Base-by-base conservation (phyloP, 2,113 vertebrate species). In the Pseudorasbora parva region DNA sequence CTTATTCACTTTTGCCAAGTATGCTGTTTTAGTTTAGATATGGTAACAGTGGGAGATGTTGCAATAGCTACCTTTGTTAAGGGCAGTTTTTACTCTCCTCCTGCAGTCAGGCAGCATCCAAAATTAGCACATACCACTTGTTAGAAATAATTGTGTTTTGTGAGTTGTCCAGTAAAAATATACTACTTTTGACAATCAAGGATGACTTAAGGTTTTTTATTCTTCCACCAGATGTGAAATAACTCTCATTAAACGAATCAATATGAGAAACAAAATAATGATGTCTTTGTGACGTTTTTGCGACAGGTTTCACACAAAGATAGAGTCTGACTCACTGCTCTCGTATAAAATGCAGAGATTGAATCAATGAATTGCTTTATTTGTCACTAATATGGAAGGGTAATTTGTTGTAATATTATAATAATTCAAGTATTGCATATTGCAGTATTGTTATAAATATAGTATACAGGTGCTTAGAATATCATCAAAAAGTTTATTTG, bases 1-100 rank as follows among this genome's bases (percentile, higher is more conserved):
- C 25, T 83, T 45, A 41, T 41, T 49, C 80, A 74, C 47, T 66
- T 76, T 51, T 60, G 60, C 27, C 41, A 41, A 59, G 54, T 78
- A 11, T 21, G 73, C 68, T 45, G 21, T 71, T 71, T 71, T 71
- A 45, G 68, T 71, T 71, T 71, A 71, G 68, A 45, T 45, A 12
- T 2, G 11, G 37, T 45, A 71, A 23, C 41, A 23, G 41, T 23
- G n/a, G 66, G 68, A n/a, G 41, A 45, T 71, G 21, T 45, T 71
- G 68, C 68, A 71, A 71, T 45, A 45, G 6, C 21, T 71, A 71
- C 68, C 41, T 71, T 71, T 23, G 37, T 23, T 43, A 45, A 41
- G 41, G 21, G 30, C 15, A 62, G 1, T 45, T n/a, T 71, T 25
- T 45, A 23, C 11, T 71, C 43, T 23, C 4, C 37, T 71, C 68